Percentiles rank a stretch among this genome's conserved stretches.
phyloP scores from a whole-genome alignment of 2,113 vertebrate genomes.

The Tautogolabrus adspersus region DNA sequence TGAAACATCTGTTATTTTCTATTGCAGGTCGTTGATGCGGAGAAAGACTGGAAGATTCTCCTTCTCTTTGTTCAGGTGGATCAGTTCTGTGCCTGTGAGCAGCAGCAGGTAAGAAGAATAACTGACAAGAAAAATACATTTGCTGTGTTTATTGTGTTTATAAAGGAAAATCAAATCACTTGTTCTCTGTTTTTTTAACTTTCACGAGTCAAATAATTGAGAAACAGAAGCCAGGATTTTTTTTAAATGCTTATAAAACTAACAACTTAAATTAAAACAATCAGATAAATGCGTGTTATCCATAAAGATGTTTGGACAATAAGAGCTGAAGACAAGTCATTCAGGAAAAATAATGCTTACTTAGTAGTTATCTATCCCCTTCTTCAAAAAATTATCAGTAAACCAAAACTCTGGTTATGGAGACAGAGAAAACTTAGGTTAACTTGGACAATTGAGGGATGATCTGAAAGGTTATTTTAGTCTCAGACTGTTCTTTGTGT shows the following conservation, averaged over 20 bases:
- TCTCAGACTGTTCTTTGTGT: conserved; percentile 26
- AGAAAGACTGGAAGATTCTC: conserved; percentile 76
- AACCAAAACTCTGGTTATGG: too few relatives aligned
- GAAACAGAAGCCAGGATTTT: too few relatives aligned
- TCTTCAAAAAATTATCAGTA: too few relatives aligned
- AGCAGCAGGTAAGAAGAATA: conserved; percentile 58
- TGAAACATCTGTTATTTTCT: not conserved
- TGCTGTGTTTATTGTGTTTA: not conserved
- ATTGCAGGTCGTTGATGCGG: conserved; percentile 46
- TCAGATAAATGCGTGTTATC: too few relatives aligned
- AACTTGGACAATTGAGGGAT: not conserved
- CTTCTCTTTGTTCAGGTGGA: conserved; percentile 75
- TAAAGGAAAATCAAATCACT: not conserved
- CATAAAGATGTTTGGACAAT: too few relatives aligned
- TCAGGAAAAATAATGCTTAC: too few relatives aligned
- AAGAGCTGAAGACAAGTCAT: too few relatives aligned
- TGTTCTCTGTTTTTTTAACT: not conserved
- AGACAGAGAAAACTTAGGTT: not conserved
- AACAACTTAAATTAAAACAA: too few relatives aligned
- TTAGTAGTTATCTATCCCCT: too few relatives aligned
- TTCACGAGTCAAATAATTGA: too few relatives aligned
- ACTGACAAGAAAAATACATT: not conserved
- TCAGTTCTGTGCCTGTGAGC: conserved; percentile 63
- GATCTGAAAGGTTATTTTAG: not conserved
- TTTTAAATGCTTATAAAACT: too few relatives aligned